These are phyloP conservation scores for Ammospiza maritima DNA, from an alignment of 2,797 vertebrate species.

Conservation along the genomic window DNA sequence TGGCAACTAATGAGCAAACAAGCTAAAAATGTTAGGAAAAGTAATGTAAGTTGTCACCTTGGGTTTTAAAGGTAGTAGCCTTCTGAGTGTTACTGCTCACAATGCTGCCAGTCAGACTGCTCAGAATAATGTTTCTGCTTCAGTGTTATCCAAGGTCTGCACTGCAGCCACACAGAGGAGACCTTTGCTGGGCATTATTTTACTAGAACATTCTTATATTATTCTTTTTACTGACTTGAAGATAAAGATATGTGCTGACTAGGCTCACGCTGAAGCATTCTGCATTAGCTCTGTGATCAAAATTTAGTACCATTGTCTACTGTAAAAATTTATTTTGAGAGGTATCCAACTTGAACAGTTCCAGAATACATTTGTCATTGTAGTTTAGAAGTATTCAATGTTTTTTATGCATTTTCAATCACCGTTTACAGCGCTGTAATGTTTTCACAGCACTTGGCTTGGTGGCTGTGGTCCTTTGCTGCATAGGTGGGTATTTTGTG, in stretches of 20 bases:
- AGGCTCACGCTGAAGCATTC: conserved; percentile 7
- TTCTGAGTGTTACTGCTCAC: neutral
- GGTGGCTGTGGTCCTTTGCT: neutral
- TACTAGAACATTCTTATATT: neutral
- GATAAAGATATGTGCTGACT: conserved; percentile 41
- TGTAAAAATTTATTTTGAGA: neutral
- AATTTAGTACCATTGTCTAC: neutral
- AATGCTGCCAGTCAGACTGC: neutral
- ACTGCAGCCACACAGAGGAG: neutral
- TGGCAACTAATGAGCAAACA: neutral
- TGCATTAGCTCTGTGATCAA: conserved; percentile 22
- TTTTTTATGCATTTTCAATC: conserved; percentile 61
- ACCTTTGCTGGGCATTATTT: neutral
- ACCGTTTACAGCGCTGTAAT: neutral
- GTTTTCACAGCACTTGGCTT: neutral
- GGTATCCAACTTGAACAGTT: conserved; percentile 9
- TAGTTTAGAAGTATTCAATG: neutral
- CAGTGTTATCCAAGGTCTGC: neutral
- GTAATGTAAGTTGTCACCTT: neutral
- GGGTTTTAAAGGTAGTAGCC: neutral
- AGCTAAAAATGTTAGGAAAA: neutral
- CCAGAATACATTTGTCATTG: conserved; percentile 31
- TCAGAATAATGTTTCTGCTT: neutral
- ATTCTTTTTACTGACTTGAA: conserved; percentile 21
- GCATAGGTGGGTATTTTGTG: neutral